A percentile compares a stretch with the other conserved stretches of the same genome.
phyloP scores from a whole-genome alignment of 2,113 vertebrate species.

The Pelmatolapia mariae region DNA sequence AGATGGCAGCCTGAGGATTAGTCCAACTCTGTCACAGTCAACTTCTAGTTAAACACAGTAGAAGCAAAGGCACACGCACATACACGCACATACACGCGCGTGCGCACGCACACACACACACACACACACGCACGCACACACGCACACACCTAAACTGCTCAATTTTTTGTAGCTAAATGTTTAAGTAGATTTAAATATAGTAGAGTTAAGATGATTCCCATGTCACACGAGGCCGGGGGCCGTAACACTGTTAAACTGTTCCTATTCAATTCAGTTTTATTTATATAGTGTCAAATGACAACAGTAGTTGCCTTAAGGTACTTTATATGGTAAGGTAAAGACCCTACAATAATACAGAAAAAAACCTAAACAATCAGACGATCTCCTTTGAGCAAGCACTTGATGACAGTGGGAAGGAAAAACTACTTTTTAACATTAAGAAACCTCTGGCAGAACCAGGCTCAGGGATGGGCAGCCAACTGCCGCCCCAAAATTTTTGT shows the following conservation, averaged over 20 bases:
- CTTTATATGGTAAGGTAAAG: neutral
- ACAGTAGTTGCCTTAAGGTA: neutral
- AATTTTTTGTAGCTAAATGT: neutral
- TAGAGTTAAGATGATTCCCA: neutral
- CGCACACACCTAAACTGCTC: neutral
- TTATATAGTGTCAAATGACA: neutral
- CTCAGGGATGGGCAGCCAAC: neutral
- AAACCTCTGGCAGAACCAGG: neutral
- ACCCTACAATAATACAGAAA: neutral
- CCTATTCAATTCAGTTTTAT: neutral
- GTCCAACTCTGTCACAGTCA: constrained; percentile 35
- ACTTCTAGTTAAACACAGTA: constrained; percentile 32
- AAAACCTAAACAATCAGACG: neutral
- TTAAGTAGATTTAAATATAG: neutral
- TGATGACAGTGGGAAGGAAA: neutral
- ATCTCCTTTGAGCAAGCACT: neutral
- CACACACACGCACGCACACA: rapidly evolving
- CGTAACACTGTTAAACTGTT: neutral
- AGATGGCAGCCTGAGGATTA: constrained; percentile 58
- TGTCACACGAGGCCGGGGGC: neutral
- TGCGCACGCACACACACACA: rapidly evolving
- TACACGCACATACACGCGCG: neutral
- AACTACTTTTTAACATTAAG: neutral
- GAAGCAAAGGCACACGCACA: neutral
- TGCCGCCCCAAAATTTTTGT: rapidly evolving